phyloP scores from a whole-genome alignment of 2,797 vertebrate species.

The Kryptopterus vitreolus region DNA sequence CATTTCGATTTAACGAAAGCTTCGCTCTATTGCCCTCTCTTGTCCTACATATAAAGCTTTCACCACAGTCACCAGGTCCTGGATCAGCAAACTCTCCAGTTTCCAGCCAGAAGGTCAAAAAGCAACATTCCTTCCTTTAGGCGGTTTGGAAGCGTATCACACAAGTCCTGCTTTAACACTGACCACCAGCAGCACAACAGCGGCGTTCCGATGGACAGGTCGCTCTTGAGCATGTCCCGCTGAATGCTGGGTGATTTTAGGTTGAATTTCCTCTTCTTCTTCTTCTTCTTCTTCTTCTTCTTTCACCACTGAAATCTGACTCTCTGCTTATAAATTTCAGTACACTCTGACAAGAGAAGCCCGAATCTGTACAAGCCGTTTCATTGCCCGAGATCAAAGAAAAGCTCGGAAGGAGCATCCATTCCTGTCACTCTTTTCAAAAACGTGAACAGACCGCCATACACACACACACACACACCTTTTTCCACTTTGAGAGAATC shows the following conservation, averaged over 20 bases:
- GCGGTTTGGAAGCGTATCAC: neutral
- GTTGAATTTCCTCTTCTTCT: neutral
- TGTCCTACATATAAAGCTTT: neutral
- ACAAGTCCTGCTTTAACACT: neutral
- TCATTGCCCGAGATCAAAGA: neutral
- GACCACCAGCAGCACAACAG: neutral
- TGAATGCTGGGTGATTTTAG: neutral
- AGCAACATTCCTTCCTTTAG: neutral
- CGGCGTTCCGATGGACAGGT: neutral
- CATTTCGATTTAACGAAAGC: neutral
- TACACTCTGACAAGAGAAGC: neutral
- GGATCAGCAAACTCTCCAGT: neutral
- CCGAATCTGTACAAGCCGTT: neutral
- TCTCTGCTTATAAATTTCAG: neutral
- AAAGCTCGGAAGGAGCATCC: slow-evolving; percentile 23
- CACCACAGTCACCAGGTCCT: neutral
- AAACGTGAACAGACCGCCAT: slow-evolving; percentile 2
- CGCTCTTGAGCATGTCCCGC: neutral
- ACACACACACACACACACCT: neutral
- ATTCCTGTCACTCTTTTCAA: neutral
- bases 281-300: neutral
- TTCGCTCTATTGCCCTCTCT: neutral
- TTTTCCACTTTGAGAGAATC: slow-evolving; percentile 22
- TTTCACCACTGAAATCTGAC: neutral
- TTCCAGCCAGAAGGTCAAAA: neutral